Percentiles rank a stretch among this genome's conserved stretches.
phyloP scores from a whole-genome alignment of 2,113 vertebrate species.

The Chaetura pelagica region DNA sequence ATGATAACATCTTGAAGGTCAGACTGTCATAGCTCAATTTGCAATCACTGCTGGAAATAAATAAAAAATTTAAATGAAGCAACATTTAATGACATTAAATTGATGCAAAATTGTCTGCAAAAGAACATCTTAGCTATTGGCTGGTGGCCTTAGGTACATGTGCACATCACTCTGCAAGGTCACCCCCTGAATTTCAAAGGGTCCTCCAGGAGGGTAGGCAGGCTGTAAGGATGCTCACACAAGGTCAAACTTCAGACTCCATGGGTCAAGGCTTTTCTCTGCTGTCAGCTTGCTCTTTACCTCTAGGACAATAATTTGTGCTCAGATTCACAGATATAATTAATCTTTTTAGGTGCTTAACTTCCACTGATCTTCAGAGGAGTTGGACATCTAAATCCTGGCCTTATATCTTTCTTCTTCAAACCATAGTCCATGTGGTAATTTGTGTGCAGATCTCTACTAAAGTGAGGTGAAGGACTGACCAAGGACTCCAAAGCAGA shows the following conservation, averaged over 20 bases:
- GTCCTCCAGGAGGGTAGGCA: not conserved
- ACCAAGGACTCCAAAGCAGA: not conserved
- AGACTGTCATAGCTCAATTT: not conserved
- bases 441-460: not conserved
- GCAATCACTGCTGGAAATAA: not conserved
- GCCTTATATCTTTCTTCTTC: not conserved
- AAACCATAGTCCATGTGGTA: accelerated
- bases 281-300: not conserved
- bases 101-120: not conserved
- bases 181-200: not conserved
- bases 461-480: not conserved
- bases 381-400: not conserved
- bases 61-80: not conserved
- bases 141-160: not conserved
- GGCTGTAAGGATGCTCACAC: not conserved
- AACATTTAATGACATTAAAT: not conserved
- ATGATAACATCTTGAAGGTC: not conserved
- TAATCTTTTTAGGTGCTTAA: not conserved
- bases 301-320: not conserved
- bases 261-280: not conserved
- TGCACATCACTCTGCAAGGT: not conserved
- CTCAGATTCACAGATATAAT: not conserved
- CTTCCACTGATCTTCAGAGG: not conserved
- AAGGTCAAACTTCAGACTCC: not conserved
- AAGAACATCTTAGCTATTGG: not conserved